phyloP scores from a whole-genome alignment of 2,113 vertebrate genomes.

The Falco punctatus region DNA sequence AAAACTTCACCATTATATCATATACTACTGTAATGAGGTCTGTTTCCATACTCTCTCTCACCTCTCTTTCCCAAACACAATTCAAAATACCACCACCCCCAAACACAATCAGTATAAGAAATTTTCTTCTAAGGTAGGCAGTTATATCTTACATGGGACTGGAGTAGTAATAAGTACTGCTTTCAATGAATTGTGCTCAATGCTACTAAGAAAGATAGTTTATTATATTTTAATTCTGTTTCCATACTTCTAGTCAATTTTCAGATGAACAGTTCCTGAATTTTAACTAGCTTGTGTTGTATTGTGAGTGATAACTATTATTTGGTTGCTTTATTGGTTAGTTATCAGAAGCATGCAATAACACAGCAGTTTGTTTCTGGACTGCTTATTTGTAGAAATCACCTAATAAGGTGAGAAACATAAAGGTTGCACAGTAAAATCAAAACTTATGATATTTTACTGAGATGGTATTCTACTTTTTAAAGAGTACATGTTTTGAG shows the following conservation, averaged over 20 bases:
- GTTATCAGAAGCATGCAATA: neutral
- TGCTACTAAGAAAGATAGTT: neutral
- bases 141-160: neutral
- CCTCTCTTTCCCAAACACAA: neutral
- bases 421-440: neutral
- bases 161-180: neutral
- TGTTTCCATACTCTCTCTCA: neutral
- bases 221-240: neutral
- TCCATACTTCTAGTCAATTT: neutral
- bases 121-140: neutral
- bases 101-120: neutral
- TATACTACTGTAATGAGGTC: neutral
- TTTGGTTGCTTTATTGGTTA: neutral
- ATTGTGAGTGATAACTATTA: neutral
- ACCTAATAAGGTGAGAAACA: neutral
- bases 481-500: neutral
- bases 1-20: neutral
- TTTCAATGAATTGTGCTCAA: neutral
- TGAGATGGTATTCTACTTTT: neutral
- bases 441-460: neutral
- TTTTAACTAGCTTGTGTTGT: neutral
- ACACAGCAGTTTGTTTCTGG: neutral
- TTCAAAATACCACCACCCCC: rapidly evolving
- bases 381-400: neutral
- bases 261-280: neutral